Base-by-base conservation (phyloP, 2,113 vertebrate species). In the Apodemus speciosus region DNA sequence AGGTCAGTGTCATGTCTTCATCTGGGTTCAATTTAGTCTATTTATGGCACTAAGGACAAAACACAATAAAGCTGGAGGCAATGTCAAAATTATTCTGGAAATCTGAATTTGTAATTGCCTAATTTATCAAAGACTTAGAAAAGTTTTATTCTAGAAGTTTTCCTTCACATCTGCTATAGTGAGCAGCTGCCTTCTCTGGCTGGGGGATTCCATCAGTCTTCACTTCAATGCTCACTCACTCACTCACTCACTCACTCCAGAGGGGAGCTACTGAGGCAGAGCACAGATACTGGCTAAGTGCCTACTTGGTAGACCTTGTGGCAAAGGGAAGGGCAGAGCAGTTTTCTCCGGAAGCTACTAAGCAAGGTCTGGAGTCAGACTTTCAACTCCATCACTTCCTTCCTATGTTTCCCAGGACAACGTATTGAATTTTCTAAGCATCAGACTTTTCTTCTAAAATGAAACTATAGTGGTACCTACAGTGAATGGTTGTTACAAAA, bases 51-150 rank as follows among this genome's bases (percentile, higher is more conserved):
- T 66, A 1, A 89, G 9, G 84, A 25, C 64, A 93, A 92, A 88
- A 71, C 10, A 72, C 43, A 88, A 58, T 53, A 84, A 40, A 90
- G 27, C 35, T 91, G 4, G 91, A 91, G n/a, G 85, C 51, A 88
- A 85, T 94, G 77, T 46, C 51, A 91, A 95, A 94, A 76, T 71
- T 77, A 87, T 69, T 27, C 13, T 94, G 35, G 23, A 76, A 87
- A 87, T 43, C 3, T 64, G 51, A 89, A 81, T 75, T 81, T 69
- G 20, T 49, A 95, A 92, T 62, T 89, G 43, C 14, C 94, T 35
- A 87, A 51, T 35, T 95, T 84, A 62, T 72, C 60, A 71, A 84
- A 62, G 76, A 93, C 11, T 62, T 69, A 80, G 38, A 77, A 49
- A 87, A 73, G 27, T 85, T 88, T 80, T 27, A 75, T 90, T 66